phyloP scores from a whole-genome alignment of 2,888 invertebrate species.

The Amphipyra tragopoginis region DNA sequence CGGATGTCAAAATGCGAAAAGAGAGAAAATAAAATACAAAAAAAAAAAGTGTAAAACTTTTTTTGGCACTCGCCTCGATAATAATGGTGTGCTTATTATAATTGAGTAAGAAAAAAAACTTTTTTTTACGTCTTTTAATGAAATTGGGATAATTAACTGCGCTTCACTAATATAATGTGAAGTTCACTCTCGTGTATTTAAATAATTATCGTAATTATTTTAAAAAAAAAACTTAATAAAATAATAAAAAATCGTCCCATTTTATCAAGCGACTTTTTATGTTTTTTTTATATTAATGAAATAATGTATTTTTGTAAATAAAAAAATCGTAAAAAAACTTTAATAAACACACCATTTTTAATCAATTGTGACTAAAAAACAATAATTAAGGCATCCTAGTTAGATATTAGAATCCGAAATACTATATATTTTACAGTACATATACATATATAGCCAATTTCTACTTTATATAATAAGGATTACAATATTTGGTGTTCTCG shows the following conservation, averaged over 20 bases:
- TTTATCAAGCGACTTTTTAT: no score
- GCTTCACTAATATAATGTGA: no score
- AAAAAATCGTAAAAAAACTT: neutral
- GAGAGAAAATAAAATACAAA: constrained; percentile 40
- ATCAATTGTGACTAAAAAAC: constrained; percentile 48
- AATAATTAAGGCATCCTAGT: constrained; percentile 56
- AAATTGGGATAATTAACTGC: no score
- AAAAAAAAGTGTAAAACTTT: constrained; percentile 37
- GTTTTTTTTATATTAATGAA: no score
- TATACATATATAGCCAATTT: constrained; percentile 59
- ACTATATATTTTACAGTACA: constrained; percentile 51
- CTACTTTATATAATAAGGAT: constrained; percentile 61
- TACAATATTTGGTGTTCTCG: constrained; percentile 67
- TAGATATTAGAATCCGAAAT: constrained; percentile 46
- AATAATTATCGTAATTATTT: neutral
- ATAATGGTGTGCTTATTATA: constrained; percentile 39
- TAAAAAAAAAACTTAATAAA: neutral
- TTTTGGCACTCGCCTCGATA: constrained; percentile 68
- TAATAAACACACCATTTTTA: constrained; percentile 48
- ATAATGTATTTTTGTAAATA: no score
- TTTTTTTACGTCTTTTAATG: no score
- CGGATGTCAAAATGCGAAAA: constrained; percentile 68
- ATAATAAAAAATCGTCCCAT: neutral
- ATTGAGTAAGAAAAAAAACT: no score
- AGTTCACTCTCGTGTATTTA: no score